A percentile compares a stretch with the other conserved stretches of the same genome.
phyloP scores from a whole-genome alignment of 2,797 vertebrate species.

The Oceanodroma leucorhoa region DNA sequence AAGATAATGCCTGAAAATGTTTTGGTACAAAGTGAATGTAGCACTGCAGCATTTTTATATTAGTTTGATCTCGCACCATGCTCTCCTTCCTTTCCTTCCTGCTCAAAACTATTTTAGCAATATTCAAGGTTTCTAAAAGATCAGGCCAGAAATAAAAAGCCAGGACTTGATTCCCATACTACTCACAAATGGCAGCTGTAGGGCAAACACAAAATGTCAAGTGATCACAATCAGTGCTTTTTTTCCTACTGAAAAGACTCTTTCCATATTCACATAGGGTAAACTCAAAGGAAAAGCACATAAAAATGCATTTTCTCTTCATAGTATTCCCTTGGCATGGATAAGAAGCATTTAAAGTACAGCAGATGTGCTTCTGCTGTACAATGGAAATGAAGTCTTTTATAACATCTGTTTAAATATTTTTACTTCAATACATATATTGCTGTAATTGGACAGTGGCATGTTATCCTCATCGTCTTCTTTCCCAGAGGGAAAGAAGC shows the following conservation, averaged over 20 bases:
- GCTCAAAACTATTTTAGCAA: background rate
- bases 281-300: conserved; percentile 45
- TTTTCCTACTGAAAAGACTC: conserved; percentile 34
- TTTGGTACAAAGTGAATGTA: background rate
- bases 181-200: background rate
- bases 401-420: conserved; percentile 25
- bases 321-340: background rate
- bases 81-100: conserved; percentile 17
- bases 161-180: background rate
- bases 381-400: background rate
- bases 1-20: background rate
- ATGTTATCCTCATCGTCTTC: background rate
- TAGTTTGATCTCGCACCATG: background rate
- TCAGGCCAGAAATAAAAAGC: background rate
- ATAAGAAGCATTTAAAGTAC: conserved; percentile 35
- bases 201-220: conserved; percentile 1
- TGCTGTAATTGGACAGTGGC: background rate
- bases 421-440: background rate
- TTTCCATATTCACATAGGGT: background rate
- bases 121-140: conserved; percentile 13
- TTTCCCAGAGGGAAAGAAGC: background rate
- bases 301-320: conserved; percentile 28
- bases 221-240: conserved; percentile 12
- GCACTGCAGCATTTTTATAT: background rate
- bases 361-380: conserved; percentile 24